Evolutionary conservation across 2,888 invertebrate species (phyloP).

Genomic region (Dryococelus australis): DNA sequence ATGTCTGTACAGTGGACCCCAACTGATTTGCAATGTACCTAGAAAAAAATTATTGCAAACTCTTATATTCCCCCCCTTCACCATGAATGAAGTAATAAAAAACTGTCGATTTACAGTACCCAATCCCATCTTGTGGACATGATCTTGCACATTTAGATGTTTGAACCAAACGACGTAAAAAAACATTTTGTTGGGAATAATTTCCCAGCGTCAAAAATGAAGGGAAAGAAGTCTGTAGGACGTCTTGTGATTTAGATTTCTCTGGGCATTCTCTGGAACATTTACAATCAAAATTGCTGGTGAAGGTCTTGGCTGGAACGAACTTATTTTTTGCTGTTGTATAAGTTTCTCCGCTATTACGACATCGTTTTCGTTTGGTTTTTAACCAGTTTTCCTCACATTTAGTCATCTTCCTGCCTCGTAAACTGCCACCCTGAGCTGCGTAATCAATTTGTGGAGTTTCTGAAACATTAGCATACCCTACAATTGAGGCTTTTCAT

Average conservation of each 20-base stretch:
- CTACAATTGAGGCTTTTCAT: too few relatives aligned
- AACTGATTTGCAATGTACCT: not conserved
- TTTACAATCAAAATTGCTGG: not conserved
- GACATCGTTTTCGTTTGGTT: too few relatives aligned
- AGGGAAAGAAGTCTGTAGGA: not conserved
- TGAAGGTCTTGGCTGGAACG: not conserved
- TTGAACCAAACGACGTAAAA: not conserved
- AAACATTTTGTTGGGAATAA: not conserved
- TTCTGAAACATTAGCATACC: too few relatives aligned
- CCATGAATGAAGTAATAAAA: not conserved
- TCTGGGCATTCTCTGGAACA: not conserved
- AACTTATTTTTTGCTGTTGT: not conserved
- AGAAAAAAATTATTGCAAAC: not conserved
- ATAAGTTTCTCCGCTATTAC: not conserved
- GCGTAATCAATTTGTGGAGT: too few relatives aligned
- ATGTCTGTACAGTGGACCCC: not conserved
- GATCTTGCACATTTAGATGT: not conserved
- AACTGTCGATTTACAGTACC: not conserved
- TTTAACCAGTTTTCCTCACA: too few relatives aligned
- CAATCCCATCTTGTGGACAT: not conserved
- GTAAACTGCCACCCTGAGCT: not conserved
- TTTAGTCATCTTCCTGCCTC: not conserved
- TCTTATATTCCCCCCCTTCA: not conserved
- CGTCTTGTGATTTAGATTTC: not conserved
- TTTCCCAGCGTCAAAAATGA: not conserved